Base-by-base conservation (phyloP, 2,797 vertebrate species). In the Centropyge bicolor region DNA sequence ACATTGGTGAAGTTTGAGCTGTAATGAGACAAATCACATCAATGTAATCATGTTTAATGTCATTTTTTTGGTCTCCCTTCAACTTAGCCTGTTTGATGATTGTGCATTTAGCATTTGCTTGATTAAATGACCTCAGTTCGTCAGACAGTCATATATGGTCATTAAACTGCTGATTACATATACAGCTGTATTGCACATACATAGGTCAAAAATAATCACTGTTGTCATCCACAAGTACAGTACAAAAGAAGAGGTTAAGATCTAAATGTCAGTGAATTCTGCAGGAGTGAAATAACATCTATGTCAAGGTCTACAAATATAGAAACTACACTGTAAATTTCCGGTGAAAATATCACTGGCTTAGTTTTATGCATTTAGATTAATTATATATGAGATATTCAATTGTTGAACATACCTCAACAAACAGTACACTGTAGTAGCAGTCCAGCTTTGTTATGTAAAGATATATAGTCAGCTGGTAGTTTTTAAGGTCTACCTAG, bases 1-100 rank as follows among this genome's bases (percentile, higher is more conserved):
- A 89, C 91, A 80, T 86, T 89, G 87, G 90, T 85, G 81, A 89
- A 88, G 91, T 88, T 91, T 80, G 70, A 51, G 51, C 78, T 69
- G 72, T 94, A 95, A 94, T 74, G 87, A 95, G 90, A 92, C 84
- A 79, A 93, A 93, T 91, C 93, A 88, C 83, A 87, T 94, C 90
- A 92, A 81, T 31, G 86, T 92, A 92, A 94, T 93, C 89, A 88
- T 20, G 78, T 85, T 91, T 90, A 90, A 93, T 86, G 91, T 91
- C 81, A 85, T 92, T 88, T 88, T 86, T 77, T 63, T n/a, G n/a
- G 68, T 78, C 86, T 86, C 70, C 79, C 67, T 80, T 87, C 78
- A 77, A 61, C 60, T 81, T 51, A 19, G 63, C 46, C 60, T 13
- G 70, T 79, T 81, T 69, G 83, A 88, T 76, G 72, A 82, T 75